Evolutionary conservation across 2,888 invertebrate genomes (phyloP).

Genomic region (Thera obeliscata): DNA sequence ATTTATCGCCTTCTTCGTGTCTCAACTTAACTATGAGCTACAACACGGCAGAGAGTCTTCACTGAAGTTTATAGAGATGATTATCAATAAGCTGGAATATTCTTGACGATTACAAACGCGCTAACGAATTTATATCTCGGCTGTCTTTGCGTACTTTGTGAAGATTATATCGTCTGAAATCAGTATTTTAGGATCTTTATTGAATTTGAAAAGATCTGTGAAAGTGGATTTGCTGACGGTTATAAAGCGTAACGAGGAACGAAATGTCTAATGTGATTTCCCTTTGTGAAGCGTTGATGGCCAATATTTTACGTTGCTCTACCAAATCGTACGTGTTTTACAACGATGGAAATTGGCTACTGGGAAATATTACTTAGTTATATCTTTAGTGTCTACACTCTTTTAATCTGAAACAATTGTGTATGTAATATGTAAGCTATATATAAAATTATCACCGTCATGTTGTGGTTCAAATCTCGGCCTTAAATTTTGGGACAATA

Average conservation of each 20-base stretch:
- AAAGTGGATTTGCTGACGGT: constrained; percentile 66
- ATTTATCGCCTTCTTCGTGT: constrained; percentile 91
- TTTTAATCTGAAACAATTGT: not conserved
- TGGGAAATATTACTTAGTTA: not conserved
- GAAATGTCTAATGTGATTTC: constrained; percentile 46
- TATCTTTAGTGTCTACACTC: too few relatives aligned
- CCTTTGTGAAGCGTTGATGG: constrained; percentile 23
- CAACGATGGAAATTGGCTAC: not conserved
- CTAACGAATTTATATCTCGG: constrained; percentile 79
- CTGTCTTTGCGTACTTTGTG: constrained; percentile 71
- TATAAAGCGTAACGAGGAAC: constrained; percentile 64
- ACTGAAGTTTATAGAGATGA: constrained; percentile 91
- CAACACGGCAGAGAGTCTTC: constrained; percentile 94
- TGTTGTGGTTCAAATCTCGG: too few relatives aligned
- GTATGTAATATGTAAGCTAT: not conserved
- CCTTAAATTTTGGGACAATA: too few relatives aligned
- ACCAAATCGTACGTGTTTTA: not conserved
- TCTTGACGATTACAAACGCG: constrained; percentile 78
- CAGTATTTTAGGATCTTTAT: constrained; percentile 77
- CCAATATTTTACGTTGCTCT: constrained; percentile 16
- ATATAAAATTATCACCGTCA: too few relatives aligned
- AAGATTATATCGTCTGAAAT: constrained; percentile 72
- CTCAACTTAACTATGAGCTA: constrained; percentile 92
- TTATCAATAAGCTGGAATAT: constrained; percentile 88
- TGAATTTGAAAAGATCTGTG: constrained; percentile 68